Base-by-base conservation (phyloP, 2,797 vertebrate genomes). In the Chloroceryle inda region DNA sequence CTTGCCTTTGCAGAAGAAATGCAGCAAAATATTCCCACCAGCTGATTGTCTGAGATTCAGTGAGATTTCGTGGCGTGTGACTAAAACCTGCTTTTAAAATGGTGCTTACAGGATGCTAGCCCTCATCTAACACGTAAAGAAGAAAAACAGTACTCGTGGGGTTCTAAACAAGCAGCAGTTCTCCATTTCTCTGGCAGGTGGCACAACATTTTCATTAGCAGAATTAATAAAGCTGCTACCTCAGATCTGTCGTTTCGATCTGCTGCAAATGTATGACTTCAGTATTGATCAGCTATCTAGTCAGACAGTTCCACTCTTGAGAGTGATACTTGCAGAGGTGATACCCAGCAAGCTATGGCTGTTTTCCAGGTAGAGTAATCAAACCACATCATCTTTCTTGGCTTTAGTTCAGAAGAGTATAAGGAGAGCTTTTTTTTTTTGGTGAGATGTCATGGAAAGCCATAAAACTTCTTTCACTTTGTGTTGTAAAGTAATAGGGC, bases 341-440 rank as follows among this genome's bases (percentile, higher is more conserved):
- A 73, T 84, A 52, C 52, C 37, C 49, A 42, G 37, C 19, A 27
- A 72, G 33, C 72, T 58, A 47, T 42, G 68, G 45, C 94, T 91
- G 78, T 35, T 95, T 87, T 92, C 92, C 72, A 92, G 72, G 49
- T 67, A 37, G 81, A 87, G 47, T 45, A 71, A 58, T 83, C 74
- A 83, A 95, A 83, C 73, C 47, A n/a, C 15, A 4, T 29, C 67
- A 87, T 67, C 13, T 62, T 72, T 92, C 62, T 45, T 95, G 84
- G 81, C 82, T 85, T 62, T 12, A 29, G 42, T 72, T 88, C 81
- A 75, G 33, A 72, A 72, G 64, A 67, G n/a, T 8, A 33, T 81
- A 62, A 89, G 68, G 72, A 49, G 72, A 85, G 13, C 40, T 38
- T 56, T 6, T 29, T 6, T 29, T 50, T 68, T 63, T 53, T 26